phyloP scores from a whole-genome alignment of 2,888 invertebrate species.

The Aphidius colemani region DNA sequence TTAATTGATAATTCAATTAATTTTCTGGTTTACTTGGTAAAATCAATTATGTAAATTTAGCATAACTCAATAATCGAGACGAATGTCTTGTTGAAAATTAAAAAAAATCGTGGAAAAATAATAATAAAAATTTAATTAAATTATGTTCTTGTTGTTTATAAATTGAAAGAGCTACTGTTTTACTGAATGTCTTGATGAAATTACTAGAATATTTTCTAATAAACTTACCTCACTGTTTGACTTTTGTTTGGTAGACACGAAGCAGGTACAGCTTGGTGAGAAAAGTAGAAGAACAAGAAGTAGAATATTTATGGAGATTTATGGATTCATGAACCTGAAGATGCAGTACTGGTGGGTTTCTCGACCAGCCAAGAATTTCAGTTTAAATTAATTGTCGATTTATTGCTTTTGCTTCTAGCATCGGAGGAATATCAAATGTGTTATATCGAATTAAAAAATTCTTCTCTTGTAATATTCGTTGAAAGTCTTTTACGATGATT shows the following conservation, averaged over 20 bases:
- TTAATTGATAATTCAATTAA: too few species aligned
- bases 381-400: slow-evolving; percentile 29
- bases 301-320: slow-evolving; percentile 35
- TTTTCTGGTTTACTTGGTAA: too few species aligned
- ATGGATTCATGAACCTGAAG: slow-evolving; percentile 22
- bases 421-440: not conserved
- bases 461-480: slow-evolving; percentile 29
- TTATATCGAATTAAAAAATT: slow-evolving; percentile 15
- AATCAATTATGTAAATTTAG: not conserved
- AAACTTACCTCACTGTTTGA: slow-evolving; percentile 23
- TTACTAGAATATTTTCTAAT: slow-evolving; percentile 34
- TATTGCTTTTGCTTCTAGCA: slow-evolving; percentile 29
- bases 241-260: slow-evolving; percentile 14
- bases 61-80: not conserved
- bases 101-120: not conserved
- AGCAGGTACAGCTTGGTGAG: slow-evolving; percentile 8
- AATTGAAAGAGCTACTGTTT: slow-evolving; percentile 11
- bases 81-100: not conserved
- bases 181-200: slow-evolving; percentile 25
- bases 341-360: slow-evolving; percentile 24
- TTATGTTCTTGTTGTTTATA: slow-evolving; percentile 15
- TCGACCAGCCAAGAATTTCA: slow-evolving; percentile 29
- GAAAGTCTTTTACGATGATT: slow-evolving; percentile 21
- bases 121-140: slow-evolving; percentile 5
- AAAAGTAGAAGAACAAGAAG: not conserved